phyloP scores from a whole-genome alignment of 2,797 vertebrate genomes.

The Valencia hispanica region DNA sequence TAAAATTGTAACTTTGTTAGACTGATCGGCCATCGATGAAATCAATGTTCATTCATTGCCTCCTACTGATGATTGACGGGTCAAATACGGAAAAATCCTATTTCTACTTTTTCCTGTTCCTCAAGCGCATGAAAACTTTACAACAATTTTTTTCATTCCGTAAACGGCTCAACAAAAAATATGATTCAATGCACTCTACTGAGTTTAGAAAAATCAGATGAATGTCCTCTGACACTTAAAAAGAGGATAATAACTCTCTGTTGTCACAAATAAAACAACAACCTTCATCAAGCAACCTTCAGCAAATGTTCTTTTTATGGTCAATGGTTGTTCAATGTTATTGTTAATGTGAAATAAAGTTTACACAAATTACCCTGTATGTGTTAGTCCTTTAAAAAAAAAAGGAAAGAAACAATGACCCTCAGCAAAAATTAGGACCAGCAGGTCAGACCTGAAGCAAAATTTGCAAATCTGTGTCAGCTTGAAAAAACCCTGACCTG shows the following conservation, averaged over 20 bases:
- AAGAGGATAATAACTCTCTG: too few species aligned
- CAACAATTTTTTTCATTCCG: too few species aligned
- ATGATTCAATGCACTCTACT: neutral
- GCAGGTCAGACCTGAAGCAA: neutral
- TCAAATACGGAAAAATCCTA: too few species aligned
- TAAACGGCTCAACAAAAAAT: neutral
- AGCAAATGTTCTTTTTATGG: neutral
- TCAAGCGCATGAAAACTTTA: neutral
- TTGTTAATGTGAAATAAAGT: neutral
- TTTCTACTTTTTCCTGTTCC: neutral
- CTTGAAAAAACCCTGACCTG: neutral
- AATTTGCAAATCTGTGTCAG: neutral
- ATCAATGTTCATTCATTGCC: too few species aligned
- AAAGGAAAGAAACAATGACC: neutral
- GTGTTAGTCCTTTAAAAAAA: neutral
- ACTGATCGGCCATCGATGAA: neutral
- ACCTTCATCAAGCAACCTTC: neutral
- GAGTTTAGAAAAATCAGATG: neutral
- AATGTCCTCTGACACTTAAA: neutral
- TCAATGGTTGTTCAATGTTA: neutral
- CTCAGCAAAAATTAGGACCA: neutral
- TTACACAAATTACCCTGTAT: neutral
- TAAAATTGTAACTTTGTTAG: neutral
- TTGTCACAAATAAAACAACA: neutral
- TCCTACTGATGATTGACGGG: too few species aligned